Evolutionary conservation across 2,113 vertebrate genomes (phyloP).

Genomic region (Monarcha castaneiventris): DNA sequence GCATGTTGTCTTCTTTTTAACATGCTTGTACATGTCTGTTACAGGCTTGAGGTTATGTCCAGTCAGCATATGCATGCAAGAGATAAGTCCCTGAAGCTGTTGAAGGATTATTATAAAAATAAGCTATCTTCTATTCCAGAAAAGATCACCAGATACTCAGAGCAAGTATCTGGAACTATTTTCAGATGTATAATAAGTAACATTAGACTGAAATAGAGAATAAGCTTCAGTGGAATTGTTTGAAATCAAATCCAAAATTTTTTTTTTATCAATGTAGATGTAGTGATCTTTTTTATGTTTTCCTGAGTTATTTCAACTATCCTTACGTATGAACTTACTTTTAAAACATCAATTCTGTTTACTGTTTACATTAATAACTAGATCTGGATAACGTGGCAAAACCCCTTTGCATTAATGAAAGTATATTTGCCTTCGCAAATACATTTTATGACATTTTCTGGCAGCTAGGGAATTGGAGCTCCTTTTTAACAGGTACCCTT

Average conservation of each 20-base stretch:
- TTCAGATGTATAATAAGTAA: background rate
- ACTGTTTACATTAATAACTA: background rate
- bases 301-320: background rate
- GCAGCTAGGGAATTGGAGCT: background rate
- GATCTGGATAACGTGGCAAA: background rate
- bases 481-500: background rate
- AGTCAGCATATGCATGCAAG: background rate
- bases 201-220: background rate
- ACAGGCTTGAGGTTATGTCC: fast-evolving
- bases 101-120: background rate
- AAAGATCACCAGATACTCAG: background rate
- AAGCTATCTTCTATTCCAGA: background rate
- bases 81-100: background rate
- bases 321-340: background rate
- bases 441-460: background rate
- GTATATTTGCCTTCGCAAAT: background rate
- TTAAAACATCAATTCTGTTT: background rate
- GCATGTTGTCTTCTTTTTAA: background rate
- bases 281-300: background rate
- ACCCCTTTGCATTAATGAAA: background rate
- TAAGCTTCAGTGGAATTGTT: background rate
- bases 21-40: background rate
- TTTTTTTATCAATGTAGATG: background rate
- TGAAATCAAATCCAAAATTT: background rate
- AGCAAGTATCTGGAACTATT: background rate